Evolutionary conservation across 2,888 invertebrate genomes (phyloP), one percentile per base, ranked within the genome.

Genomic region (Caenorhabditis uteleia): DNA sequence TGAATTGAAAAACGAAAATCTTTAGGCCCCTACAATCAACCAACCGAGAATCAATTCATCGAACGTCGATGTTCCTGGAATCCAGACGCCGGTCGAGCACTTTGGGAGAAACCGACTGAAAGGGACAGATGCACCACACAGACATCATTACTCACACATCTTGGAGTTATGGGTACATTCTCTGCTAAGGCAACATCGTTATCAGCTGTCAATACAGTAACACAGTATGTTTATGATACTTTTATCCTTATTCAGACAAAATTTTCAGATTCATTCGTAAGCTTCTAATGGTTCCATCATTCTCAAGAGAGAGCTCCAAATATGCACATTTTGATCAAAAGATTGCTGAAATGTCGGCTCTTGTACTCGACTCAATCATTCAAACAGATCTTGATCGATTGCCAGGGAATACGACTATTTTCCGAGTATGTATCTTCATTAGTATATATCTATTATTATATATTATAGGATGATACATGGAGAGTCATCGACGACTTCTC

Each of bases 81-180:
- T 36, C 29, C 51, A 18, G 53, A 59, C 25, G 61, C 65, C 16
- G 57, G 68, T 26, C 45, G 71, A 29, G 73, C 75, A 6, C 38
- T 64, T 4, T 75, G 75, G 75, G 58, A 55, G 26, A 55, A 40
- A 33, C 39, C 60, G 10, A 54, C 54, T 44, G 68, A 69, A 47
- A 25, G 49, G 6, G 70, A 67, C 33, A 55, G 60, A 14, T 75
- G 75, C 40, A 64, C 68, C 38, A 44, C 57, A 33, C 73, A 79
- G 72, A 67, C 69, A 33, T 78, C 81, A n/a, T 66, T 81, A 2
- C 58, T 82, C 2, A 77, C 78, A 14, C 81, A 81, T 61, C 61
- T 81, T n/a, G 80, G 77, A 16, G 71, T 82, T 43, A 57, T 82
- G 29, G 80, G 77, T 2, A 80, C 77, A 7, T 81, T 75, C 50